Percentiles rank a stretch among this genome's conserved stretches.
Conservation (phyloP, 2,113 vertebrate species). For the Macroglossus sobrinus region DNA sequence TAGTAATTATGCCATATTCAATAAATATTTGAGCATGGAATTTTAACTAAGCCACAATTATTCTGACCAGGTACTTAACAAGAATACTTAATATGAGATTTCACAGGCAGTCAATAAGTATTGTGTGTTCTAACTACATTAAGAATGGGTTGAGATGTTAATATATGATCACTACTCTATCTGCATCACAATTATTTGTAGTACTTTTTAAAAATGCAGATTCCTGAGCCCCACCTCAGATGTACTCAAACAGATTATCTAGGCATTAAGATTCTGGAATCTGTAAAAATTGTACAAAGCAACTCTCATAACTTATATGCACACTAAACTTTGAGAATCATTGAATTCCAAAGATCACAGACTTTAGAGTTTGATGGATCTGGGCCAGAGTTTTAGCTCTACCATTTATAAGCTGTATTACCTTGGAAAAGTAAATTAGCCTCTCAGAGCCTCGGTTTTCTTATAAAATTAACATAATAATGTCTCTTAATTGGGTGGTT, state of each 20-base stretch:
- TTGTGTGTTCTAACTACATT: background rate
- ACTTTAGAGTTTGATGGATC: background rate
- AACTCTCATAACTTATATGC: background rate
- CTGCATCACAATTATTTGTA: background rate
- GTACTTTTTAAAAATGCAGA: background rate
- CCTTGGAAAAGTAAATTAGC: background rate
- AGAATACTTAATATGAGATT: background rate
- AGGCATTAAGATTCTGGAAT: background rate
- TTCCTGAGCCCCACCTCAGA: background rate
- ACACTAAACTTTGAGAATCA: background rate
- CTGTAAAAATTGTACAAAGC: background rate
- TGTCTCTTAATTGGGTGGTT: background rate
- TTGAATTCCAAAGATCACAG: background rate
- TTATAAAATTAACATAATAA: background rate
- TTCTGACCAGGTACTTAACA: background rate
- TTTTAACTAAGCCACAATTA: background rate
- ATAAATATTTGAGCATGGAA: background rate
- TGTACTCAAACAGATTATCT: background rate
- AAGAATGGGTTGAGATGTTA: background rate
- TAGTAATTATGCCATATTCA: background rate
- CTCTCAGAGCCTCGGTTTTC: background rate
- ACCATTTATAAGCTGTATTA: background rate
- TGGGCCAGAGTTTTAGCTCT: background rate
- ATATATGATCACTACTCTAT: background rate
- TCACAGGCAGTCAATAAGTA: background rate